Evolutionary conservation across 2,797 vertebrate genomes (phyloP).

Genomic region (Phyllotis vaccarum): DNA sequence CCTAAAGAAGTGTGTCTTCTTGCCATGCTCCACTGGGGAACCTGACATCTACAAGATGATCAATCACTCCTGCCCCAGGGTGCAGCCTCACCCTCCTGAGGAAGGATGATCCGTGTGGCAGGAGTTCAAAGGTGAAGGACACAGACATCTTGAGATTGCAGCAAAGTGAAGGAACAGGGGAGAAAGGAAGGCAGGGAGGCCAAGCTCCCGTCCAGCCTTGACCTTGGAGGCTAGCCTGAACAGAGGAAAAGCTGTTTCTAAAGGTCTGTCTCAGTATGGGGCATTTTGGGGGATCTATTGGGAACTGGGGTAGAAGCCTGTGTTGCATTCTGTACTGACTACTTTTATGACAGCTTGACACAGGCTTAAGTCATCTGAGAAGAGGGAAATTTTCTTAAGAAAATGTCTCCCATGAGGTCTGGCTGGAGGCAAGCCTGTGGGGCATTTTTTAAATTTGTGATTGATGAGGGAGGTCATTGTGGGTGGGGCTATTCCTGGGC

Average conservation of each 20-base stretch:
- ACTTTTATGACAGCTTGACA: neutral
- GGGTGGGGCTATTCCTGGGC: neutral
- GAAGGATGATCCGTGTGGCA: neutral
- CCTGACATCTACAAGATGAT: neutral
- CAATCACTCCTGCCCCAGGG: too few species aligned
- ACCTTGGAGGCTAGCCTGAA: too few species aligned
- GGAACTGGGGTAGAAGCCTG: neutral
- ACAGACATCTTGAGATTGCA: neutral
- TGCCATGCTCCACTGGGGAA: too few species aligned
- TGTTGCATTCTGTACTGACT: neutral
- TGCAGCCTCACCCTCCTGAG: too few species aligned
- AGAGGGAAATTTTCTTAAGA: neutral
- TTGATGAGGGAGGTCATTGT: neutral
- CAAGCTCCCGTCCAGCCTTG: neutral
- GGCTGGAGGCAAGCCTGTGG: neutral
- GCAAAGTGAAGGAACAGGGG: neutral
- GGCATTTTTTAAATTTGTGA: neutral
- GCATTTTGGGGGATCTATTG: neutral
- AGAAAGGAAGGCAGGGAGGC: neutral
- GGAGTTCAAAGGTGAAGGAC: neutral
- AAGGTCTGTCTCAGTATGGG: neutral
- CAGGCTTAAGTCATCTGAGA: neutral
- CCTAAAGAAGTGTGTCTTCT: neutral
- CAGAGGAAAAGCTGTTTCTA: too few species aligned
- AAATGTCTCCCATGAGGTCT: neutral